Evolutionary conservation across 1,140 invertebrate species (phyloP), one percentile per base, ranked within the genome.

Genomic region (Octopus sinensis): DNA sequence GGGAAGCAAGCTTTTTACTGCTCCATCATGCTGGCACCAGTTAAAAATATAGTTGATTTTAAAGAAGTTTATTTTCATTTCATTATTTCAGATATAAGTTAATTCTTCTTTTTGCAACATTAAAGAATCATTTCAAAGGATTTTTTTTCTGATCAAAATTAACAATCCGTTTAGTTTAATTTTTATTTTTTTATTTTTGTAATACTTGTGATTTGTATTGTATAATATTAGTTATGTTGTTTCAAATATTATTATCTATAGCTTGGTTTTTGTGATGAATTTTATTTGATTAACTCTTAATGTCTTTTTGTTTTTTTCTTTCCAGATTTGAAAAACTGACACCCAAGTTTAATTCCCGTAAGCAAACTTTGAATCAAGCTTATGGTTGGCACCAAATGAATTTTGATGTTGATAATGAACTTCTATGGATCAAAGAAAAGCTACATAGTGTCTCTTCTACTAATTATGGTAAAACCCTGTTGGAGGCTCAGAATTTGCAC

Each of bases 341-440:
- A 86, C 90, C 88, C 75, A 92, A 92, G 9, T 89, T 92, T 54
- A 89, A 86, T 30, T 91, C 91, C 62, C 92, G 97, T 54, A 92
- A 95, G n/a, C 93, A 93, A 53, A 94, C 94, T 13, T 91, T 99
- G 5, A 95, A 98, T 88, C 96, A 97, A 89, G 95, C 95, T 54
- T 87, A 96, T 6, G 93, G 95, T 82, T 95, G 95, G 87, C 96
- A 98, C 89, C 97, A 98, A 90, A 98, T 98, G 91, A 94, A 94
- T 52, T 98, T 98, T 88, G 96, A 98, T 89, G 92, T 98, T 56
- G 96, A 98, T 81, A 94, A 94, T 0, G 97, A 99, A 90, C 92
- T 98, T 85, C 96, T 97, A 88, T 99, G 97, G 97, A 97, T 99
- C 80, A 94, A 94, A 56, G 98, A 99, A 89, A 95, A 97, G 84